Conservation (phyloP, 2,797 vertebrate species). For the Sebastes reedi region DNA sequence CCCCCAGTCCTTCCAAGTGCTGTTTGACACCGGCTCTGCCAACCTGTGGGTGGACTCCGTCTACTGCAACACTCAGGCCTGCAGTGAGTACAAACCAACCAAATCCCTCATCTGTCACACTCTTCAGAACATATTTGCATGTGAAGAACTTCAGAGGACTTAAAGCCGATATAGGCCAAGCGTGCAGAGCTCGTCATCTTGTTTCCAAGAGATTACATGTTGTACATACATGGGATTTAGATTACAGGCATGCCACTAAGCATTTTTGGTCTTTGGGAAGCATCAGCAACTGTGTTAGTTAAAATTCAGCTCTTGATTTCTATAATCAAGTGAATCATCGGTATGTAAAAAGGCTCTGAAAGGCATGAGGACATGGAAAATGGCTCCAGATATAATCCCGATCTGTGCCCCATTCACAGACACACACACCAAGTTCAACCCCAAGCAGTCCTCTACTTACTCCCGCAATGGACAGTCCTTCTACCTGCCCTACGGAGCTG, state of each 20-base stretch:
- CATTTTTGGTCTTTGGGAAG: slow-evolving; percentile 1
- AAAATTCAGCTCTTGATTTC: slow-evolving; percentile 5
- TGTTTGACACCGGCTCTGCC: slow-evolving; percentile 75
- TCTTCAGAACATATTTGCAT: neutral
- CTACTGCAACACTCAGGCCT: slow-evolving; percentile 79
- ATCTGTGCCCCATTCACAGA: slow-evolving; percentile 57
- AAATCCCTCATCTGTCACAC: neutral
- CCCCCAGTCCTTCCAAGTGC: slow-evolving; percentile 72
- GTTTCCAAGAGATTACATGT: slow-evolving; percentile 21
- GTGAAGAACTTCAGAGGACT: slow-evolving; percentile 3
- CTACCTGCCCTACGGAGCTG: slow-evolving; percentile 79
- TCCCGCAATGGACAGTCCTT: slow-evolving; percentile 25
- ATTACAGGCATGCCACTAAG: neutral
- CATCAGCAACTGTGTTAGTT: neutral
- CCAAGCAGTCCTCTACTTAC: slow-evolving; percentile 77
- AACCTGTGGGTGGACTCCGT: slow-evolving; percentile 78
- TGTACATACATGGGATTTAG: slow-evolving; percentile 3
- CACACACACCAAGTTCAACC: slow-evolving; percentile 75
- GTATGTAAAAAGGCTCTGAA: slow-evolving; percentile 6
- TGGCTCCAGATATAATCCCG: slow-evolving; percentile 5
- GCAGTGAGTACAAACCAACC: slow-evolving; percentile 76
- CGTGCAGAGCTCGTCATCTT: neutral
- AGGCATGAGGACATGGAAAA: neutral
- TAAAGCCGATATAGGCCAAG: neutral
- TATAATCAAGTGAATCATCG: slow-evolving; percentile 1